phyloP scores from a whole-genome alignment of 92 coral and sea anemone species.

The Umimayanthus chanpuru region DNA sequence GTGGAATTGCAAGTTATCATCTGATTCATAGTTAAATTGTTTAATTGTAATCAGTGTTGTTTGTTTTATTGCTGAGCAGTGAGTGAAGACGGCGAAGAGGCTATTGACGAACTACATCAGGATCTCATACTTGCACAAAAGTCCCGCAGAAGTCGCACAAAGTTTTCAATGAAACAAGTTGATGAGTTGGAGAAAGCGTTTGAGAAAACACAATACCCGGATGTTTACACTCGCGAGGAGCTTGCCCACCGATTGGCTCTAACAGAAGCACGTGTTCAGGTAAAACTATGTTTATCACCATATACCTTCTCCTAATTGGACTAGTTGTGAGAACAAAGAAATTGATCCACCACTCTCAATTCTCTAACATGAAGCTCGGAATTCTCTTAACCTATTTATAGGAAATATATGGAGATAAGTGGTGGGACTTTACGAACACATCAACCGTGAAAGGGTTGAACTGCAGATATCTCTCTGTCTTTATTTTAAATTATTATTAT shows the following conservation, averaged over 20 bases:
- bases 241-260: constrained; percentile 92
- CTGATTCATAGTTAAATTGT: background rate
- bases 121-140: constrained; percentile 64
- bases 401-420: too few relatives aligned
- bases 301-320: too few relatives aligned
- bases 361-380: too few relatives aligned
- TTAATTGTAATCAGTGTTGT: background rate
- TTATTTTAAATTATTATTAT: too few relatives aligned
- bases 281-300: constrained; percentile 15
- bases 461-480: too few relatives aligned
- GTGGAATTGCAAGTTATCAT: too few relatives aligned
- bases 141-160: constrained; percentile 94
- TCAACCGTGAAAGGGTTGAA: too few relatives aligned
- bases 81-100: background rate
- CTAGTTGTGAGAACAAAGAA: too few relatives aligned
- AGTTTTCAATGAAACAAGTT: constrained; percentile 82
- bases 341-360: too few relatives aligned
- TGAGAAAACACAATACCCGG: constrained; percentile 96
- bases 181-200: constrained; percentile 97
- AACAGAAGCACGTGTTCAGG: constrained; percentile 98
- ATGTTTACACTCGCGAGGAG: constrained; percentile 96
- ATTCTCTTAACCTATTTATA: too few relatives aligned
- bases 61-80: background rate
- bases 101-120: constrained; percentile 1
- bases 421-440: too few relatives aligned